Base-by-base conservation (phyloP, 2,113 vertebrate species). In the Eurystomus gularis region DNA sequence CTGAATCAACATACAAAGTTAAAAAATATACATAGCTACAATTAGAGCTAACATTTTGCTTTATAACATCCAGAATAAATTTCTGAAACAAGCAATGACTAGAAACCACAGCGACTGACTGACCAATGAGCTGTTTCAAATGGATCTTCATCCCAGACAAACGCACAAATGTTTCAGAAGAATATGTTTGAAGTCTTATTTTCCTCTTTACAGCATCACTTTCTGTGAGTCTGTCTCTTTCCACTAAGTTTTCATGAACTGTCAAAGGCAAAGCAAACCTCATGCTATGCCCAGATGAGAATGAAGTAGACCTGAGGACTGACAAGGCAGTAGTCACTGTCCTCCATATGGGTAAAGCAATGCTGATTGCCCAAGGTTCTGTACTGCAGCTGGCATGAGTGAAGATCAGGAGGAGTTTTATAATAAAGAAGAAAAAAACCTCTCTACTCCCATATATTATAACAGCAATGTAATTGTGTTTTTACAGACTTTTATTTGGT, bases 251-350 rank as follows among this genome's bases (percentile, higher is more conserved):
- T 72, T 65, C 20, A 31, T 9, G 16, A 77, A 19, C 21, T 58
- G 16, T 6, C 33, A 62, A 26, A 5, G 55, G 55, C 37, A 73
- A 57, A 70, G 25, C 23, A 39, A 3, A 55, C 3, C 9, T 39
- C 15, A 24, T 6, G 3, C 9, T 76, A 40, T 2, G 10, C 3
- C 6, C 0, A 0, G 8, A 44, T 1, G 13, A 33, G 48, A 68
- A n/a, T 11, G 78, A 54, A 11, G 21, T 2, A 0, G 26, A 39
- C 29, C 51, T 71, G n/a, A 80, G 68, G 6, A 17, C 8, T 65
- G 11, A 6, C 4, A 21, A 6, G 52, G 28, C 10, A 65, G 28
- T 3, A 55, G 42, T 71, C 64, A 54, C 4, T 46, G 23, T 71
- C 24, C 17, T 76, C 23, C 39, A 29, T 0, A 1, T 33, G 19